These are phyloP conservation scores for Strix uralensis DNA, from an alignment of 2,113 vertebrate species.

Conservation along the genomic window DNA sequence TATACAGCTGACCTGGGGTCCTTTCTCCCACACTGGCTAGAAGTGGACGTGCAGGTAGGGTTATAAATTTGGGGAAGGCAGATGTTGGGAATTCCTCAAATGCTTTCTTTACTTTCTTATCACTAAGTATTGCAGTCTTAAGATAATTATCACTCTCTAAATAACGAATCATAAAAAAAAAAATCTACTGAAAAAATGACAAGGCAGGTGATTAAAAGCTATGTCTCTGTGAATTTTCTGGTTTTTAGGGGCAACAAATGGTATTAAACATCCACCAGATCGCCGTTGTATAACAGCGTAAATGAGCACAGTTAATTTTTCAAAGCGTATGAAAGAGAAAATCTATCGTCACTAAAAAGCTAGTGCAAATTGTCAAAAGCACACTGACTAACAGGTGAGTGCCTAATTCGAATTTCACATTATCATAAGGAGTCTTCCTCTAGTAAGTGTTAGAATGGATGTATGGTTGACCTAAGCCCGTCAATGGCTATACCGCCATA, in stretches of 20 bases:
- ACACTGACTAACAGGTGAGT: neutral
- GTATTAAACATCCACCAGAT: neutral
- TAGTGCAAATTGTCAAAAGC: neutral
- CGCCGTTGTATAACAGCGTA: fast-evolving
- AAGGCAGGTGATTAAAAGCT: neutral
- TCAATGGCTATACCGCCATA: neutral
- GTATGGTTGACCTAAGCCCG: neutral
- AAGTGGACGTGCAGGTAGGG: neutral
- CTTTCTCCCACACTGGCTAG: neutral
- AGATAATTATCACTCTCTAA: neutral
- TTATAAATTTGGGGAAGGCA: neutral
- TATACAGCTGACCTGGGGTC: neutral
- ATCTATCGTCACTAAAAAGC: neutral
- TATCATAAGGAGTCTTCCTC: neutral
- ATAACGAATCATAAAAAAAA: neutral
- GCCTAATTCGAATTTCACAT: neutral
- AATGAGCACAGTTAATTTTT: neutral
- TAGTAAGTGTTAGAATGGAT: neutral
- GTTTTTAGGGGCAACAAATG: neutral
- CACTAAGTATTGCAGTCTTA: neutral
- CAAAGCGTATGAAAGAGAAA: fast-evolving
- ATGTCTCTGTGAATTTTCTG: fast-evolving
- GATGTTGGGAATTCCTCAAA: neutral
- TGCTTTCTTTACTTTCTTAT: neutral
- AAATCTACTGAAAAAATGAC: neutral